These are phyloP conservation scores for Myotis daubentonii DNA, from an alignment of 2,797 vertebrate genomes.

Conservation along the genomic window DNA sequence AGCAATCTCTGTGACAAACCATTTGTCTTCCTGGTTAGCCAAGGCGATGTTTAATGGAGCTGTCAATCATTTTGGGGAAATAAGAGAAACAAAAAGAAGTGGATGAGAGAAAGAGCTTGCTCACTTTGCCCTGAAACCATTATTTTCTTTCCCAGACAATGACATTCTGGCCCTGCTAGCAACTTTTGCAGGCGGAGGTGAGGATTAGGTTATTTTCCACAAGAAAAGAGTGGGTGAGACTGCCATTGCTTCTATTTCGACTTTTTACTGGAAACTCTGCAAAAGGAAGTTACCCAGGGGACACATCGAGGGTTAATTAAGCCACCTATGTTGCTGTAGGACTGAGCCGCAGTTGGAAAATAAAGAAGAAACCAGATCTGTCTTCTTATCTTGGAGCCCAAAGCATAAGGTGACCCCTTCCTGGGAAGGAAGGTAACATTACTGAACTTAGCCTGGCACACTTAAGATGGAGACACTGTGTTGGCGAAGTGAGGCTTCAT, in stretches of 20 bases:
- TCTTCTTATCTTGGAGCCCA: background rate
- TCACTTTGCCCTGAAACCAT: background rate
- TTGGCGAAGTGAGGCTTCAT: conserved; percentile 46
- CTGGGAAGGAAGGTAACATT: background rate
- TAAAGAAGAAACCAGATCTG: background rate
- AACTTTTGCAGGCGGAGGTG: background rate
- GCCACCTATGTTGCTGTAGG: background rate
- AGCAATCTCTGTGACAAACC: background rate
- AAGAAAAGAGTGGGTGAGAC: background rate
- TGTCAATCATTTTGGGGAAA: conserved; percentile 17
- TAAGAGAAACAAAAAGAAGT: conserved; percentile 3
- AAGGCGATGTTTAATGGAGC: conserved; percentile 3
- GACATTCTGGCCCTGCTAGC: background rate
- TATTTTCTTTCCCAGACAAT: background rate
- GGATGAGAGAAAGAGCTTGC: background rate
- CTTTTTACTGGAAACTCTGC: conserved; percentile 21
- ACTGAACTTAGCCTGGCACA: background rate
- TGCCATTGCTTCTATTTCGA: background rate
- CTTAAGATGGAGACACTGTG: conserved; percentile 21
- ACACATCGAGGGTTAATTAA: background rate
- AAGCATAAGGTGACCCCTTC: background rate
- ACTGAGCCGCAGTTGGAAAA: background rate
- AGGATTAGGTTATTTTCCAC: conserved; percentile 2
- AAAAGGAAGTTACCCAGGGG: background rate
- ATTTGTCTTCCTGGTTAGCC: background rate